Percentiles rank a stretch among this genome's conserved stretches.
Conservation (phyloP, 2,113 vertebrate genomes). For the Coregonus clupeaformis region DNA sequence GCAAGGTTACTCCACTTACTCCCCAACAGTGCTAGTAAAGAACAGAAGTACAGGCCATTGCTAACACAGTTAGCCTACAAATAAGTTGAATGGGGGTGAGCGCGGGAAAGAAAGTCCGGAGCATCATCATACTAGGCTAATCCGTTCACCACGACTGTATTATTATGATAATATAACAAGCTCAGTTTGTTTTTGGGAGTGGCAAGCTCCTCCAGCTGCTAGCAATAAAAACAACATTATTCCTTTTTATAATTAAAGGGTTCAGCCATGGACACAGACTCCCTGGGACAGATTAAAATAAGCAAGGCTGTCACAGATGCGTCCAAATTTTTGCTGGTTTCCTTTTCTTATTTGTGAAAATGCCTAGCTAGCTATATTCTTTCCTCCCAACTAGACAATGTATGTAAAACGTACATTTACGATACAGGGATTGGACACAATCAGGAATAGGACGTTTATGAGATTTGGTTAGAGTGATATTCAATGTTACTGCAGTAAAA, state of each 20-base stretch:
- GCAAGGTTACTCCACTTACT: no score
- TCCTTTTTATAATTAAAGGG: conserved; percentile 54
- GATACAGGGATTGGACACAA: no score
- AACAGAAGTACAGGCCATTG: no score
- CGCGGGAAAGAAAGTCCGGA: background rate
- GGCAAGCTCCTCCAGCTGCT: conserved; percentile 42
- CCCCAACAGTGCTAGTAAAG: no score
- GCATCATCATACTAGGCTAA: background rate
- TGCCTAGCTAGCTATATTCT: background rate
- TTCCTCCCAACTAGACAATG: background rate
- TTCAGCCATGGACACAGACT: conserved; percentile 25
- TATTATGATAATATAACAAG: conserved; percentile 22
- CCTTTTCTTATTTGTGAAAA: conserved; percentile 17
- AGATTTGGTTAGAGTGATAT: no score
- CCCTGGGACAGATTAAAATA: conserved; percentile 42
- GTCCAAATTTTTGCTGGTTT: background rate
- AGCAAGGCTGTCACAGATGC: conserved; percentile 33
- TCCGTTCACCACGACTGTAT: conserved; percentile 6
- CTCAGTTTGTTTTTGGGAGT: conserved; percentile 40
- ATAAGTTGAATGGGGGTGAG: no score
- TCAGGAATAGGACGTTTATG: no score
- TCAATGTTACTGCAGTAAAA: no score
- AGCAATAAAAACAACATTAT: conserved; percentile 53
- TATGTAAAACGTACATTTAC: no score
- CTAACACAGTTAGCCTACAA: no score